A percentile compares a stretch with the other conserved stretches of the same genome.
Conservation (phyloP, 92 coral and sea anemone genomes). For the Phenganax subtilis region DNA sequence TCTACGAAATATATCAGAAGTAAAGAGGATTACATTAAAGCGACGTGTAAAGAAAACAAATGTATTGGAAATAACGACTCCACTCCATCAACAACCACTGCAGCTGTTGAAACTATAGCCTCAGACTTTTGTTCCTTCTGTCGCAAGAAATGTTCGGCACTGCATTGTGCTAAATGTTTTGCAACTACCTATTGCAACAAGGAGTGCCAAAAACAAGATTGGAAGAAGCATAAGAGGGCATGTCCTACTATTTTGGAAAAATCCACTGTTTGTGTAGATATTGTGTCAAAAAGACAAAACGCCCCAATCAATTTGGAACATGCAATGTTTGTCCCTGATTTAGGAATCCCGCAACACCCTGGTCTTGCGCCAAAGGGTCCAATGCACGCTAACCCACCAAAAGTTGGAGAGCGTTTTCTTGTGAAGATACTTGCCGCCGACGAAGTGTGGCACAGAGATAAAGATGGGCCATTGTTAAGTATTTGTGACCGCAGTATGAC, state of each 20-base stretch:
- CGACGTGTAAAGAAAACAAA: background rate
- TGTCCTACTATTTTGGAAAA: conserved; percentile 28
- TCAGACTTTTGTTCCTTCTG: background rate
- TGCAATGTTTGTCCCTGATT: background rate
- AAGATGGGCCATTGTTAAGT: background rate
- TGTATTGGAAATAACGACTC: background rate
- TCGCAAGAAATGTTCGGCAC: background rate
- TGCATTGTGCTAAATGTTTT: background rate
- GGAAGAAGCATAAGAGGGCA: conserved; percentile 35
- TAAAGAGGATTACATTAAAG: conserved; percentile 4
- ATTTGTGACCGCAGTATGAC: conserved; percentile 11
- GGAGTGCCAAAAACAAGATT: conserved; percentile 24
- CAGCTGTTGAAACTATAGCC: background rate
- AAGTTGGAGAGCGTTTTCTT: conserved; percentile 38
- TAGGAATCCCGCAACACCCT: background rate
- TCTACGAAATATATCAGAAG: background rate
- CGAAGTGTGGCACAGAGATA: background rate
- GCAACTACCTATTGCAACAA: conserved; percentile 20
- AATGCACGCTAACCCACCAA: conserved; percentile 19
- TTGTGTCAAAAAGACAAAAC: background rate
- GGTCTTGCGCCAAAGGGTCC: conserved; percentile 41
- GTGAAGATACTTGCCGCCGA: conserved; percentile 43
- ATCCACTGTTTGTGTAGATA: background rate
- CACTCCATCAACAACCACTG: background rate
- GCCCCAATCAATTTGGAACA: background rate